phyloP scores from a whole-genome alignment of 2,888 invertebrate species.

The Agriopis leucophaearia region DNA sequence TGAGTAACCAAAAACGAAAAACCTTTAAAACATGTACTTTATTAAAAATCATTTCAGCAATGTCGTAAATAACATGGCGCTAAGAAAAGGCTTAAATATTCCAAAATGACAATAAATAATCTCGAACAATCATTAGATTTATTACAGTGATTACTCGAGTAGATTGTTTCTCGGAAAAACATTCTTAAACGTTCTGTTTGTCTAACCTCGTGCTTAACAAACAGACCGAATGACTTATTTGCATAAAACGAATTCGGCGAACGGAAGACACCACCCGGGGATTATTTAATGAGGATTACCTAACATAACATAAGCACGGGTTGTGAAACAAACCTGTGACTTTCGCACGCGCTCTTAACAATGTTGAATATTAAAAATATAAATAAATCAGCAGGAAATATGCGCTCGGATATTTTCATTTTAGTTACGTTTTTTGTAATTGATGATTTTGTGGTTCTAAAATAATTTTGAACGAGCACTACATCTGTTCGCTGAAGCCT shows the following conservation, averaged over 20 bases:
- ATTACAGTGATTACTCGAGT: constrained; percentile 49
- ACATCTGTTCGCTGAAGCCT: constrained; percentile 22
- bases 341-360: constrained; percentile 50
- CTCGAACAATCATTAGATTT: constrained; percentile 51
- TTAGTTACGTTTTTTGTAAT: constrained; percentile 12
- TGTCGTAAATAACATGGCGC: constrained; percentile 16
- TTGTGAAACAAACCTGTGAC: constrained; percentile 57
- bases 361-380: constrained; percentile 16
- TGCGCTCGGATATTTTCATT: constrained; percentile 5
- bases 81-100: constrained; percentile 23
- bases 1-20: not conserved
- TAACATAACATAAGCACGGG: constrained; percentile 63
- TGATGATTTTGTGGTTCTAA: constrained; percentile 1
- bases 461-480: constrained; percentile 3
- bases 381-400: constrained; percentile 12
- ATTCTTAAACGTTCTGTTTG: constrained; percentile 57
- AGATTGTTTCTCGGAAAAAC: constrained; percentile 61
- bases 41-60: constrained; percentile 2
- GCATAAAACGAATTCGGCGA: constrained; percentile 70
- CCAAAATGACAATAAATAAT: constrained; percentile 34
- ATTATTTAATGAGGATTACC: constrained; percentile 66
- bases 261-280: constrained; percentile 61
- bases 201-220: constrained; percentile 61
- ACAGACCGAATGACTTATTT: constrained; percentile 61
- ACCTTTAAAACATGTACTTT: not conserved